Base-by-base conservation (phyloP, 2,113 vertebrate genomes). In the Sinocyclocheilus anophthalmus region DNA sequence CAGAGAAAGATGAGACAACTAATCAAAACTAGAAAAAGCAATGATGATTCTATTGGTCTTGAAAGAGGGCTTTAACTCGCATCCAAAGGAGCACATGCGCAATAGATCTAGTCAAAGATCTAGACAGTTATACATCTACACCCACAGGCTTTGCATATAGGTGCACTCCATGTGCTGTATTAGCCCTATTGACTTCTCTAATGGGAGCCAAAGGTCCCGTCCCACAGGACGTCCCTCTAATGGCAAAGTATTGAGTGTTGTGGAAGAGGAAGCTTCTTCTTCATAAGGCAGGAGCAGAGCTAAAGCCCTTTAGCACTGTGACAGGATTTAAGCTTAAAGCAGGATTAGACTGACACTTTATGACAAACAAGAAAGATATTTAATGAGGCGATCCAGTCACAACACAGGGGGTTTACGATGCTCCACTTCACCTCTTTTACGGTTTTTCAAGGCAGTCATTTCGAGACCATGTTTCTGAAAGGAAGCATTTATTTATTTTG, bases 231-330 rank as follows among this genome's bases (percentile, higher is more conserved):
- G 16, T 81, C 13, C 16, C 88, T 75, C 92, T 95, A 94, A 95
- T 95, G 93, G 94, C 91, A 90, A 94, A 93, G 91, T 95, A 95
- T 95, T 93, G 94, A 95, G 93, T 94, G 92, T 90, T 93, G 92
- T 90, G 90, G 92, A 91, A 65, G 90, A 90, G 90, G 87, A 91
- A 90, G 87, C 92, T 92, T 94, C 92, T 90, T 91, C 89, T 87
- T 83, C 84, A 77, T 85, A 48, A 16, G 42, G 39, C 72, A 33
- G 48, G 26, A n/a, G 69, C 22, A 59, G 61, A 30, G 70, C 67
- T 83, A 73, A 86, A 86, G 79, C 76, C 72, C 87, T 83, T 85
- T 33, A 85, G 72, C n/a, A 39, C 80, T 87, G 59, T 59, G 85
- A 90, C 85, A 91, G 86, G 70, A 89, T 77, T 88, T 73, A 50